Evolutionary conservation across 2,113 vertebrate genomes (phyloP).

Genomic region (Paedocypris sp.): DNA sequence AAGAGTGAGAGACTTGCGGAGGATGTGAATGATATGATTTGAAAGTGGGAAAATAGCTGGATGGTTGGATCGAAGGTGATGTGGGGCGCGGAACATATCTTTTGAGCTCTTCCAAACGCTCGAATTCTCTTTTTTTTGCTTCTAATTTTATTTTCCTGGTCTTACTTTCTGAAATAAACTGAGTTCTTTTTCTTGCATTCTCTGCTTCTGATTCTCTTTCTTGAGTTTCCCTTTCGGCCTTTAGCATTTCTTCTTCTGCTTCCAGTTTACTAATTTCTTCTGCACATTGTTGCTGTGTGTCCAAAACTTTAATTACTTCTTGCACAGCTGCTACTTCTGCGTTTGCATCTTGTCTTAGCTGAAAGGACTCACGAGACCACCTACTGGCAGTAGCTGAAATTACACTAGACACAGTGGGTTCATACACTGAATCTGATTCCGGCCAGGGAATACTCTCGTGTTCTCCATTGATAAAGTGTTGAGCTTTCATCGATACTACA

Average conservation of each 20-base stretch:
- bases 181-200: conserved; percentile 8
- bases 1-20: background rate
- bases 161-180: conserved; percentile 7
- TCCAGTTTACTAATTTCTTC: conserved; percentile 18
- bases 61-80: background rate
- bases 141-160: conserved; percentile 7
- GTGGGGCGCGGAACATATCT: background rate
- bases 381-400: background rate
- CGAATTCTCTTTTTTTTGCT: conserved; percentile 9
- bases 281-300: conserved; percentile 13
- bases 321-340: conserved; percentile 11
- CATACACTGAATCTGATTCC: conserved; percentile 17
- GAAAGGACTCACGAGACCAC: background rate
- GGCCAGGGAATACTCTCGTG: background rate
- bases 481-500: background rate
- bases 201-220: conserved; percentile 25
- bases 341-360: conserved; percentile 1
- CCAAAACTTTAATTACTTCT: conserved; percentile 15
- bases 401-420: background rate
- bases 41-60: background rate
- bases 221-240: conserved; percentile 12
- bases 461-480: background rate
- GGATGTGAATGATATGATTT: background rate
- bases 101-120: conserved; percentile 19
- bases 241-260: conserved; percentile 17